A percentile compares a stretch with the other conserved stretches of the same genome.
Conservation (phyloP, 2,113 vertebrate genomes). For the Rhea americana region DNA sequence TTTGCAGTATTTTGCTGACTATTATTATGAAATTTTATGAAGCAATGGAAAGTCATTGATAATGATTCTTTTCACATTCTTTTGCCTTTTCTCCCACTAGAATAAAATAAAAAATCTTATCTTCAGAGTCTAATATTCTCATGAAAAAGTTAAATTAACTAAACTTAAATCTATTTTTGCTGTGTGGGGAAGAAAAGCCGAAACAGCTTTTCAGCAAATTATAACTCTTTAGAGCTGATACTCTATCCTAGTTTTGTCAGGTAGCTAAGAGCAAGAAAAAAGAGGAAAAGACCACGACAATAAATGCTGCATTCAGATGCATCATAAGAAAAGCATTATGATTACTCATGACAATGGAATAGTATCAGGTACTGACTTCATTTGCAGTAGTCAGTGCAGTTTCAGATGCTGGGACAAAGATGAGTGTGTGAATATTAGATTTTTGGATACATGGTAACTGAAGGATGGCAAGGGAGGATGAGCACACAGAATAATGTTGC, state of each 20-base stretch:
- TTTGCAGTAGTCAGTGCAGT: neutral
- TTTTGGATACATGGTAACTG: neutral
- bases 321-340: neutral
- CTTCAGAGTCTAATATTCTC: neutral
- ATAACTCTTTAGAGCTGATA: neutral
- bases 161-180: neutral
- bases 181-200: neutral
- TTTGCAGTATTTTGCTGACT: neutral
- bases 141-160: constrained; percentile 23
- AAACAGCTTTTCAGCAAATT: constrained; percentile 4
- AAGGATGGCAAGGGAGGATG: neutral
- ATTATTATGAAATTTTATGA: neutral
- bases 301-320: neutral
- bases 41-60: neutral
- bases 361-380: neutral
- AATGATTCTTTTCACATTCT: neutral
- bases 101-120: neutral
- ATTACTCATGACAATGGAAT: neutral
- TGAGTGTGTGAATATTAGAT: neutral
- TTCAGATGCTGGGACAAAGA: neutral
- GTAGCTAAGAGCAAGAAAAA: neutral
- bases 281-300: neutral
- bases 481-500: neutral
- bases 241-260: neutral
- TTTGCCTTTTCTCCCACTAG: neutral